Conservation (phyloP, 2,888 invertebrate species). For the Gastracanthus pulcherrimus region DNA sequence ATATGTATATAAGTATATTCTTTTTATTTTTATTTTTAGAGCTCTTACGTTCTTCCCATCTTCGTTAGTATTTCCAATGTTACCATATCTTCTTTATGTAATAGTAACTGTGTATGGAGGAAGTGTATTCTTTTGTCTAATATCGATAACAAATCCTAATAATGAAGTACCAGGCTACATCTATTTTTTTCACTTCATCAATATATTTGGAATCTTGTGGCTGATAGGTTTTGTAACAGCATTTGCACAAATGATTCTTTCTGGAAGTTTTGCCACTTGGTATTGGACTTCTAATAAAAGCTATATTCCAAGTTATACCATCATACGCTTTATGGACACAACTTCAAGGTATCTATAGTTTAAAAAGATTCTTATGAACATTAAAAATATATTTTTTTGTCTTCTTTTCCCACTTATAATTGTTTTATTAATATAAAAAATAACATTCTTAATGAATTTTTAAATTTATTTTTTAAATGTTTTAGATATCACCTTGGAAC, state of each 20-base stretch:
- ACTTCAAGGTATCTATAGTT: conserved; percentile 81
- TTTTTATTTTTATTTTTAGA: conserved; percentile 80
- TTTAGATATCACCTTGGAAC: conserved; percentile 85
- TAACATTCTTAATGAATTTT: background rate
- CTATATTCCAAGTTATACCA: conserved; percentile 90
- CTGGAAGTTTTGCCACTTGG: conserved; percentile 92
- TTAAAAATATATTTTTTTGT: too few relatives aligned
- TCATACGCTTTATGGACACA: conserved; percentile 83
- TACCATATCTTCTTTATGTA: conserved; percentile 92
- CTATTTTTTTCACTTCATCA: conserved; percentile 80
- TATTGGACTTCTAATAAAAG: conserved; percentile 85
- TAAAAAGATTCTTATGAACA: too few relatives aligned
- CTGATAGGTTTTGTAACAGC: conserved; percentile 92
- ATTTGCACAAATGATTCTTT: conserved; percentile 93
- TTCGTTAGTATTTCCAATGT: conserved; percentile 92
- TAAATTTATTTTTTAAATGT: background rate
- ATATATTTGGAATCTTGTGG: conserved; percentile 93
- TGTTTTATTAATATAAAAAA: background rate
- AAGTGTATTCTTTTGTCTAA: conserved; percentile 80
- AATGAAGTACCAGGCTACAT: conserved; percentile 73
- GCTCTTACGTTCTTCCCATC: conserved; percentile 92
- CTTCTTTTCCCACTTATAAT: too few relatives aligned
- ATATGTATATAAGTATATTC: conserved; percentile 12
- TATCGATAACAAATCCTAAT: conserved; percentile 73
- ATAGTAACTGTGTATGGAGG: conserved; percentile 85